These are phyloP conservation scores for Hydrolagus affinis DNA, from an alignment of 2,113 vertebrate species.

Conservation along the genomic window DNA sequence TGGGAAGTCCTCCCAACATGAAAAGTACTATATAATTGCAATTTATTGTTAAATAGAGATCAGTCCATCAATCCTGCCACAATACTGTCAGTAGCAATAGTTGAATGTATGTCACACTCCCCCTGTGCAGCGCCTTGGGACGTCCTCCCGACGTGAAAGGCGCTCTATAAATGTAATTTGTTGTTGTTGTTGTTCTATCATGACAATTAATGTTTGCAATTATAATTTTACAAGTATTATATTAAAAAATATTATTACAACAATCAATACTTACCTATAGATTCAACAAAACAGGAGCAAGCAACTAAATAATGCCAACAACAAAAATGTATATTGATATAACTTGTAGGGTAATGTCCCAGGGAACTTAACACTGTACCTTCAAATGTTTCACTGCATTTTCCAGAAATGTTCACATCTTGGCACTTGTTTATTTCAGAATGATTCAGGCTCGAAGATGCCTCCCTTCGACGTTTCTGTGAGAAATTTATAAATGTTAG, in stretches of 20 bases:
- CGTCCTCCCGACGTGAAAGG: too few species aligned
- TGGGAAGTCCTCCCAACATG: too few species aligned
- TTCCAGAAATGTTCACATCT: constrained; percentile 15
- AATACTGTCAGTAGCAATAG: neutral
- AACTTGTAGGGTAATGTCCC: too few species aligned
- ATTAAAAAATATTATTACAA: neutral
- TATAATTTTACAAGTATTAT: too few species aligned
- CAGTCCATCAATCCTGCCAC: neutral
- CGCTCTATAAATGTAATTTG: too few species aligned
- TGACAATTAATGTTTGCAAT: too few species aligned
- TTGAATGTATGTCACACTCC: too few species aligned
- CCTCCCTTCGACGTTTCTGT: neutral
- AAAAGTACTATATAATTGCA: too few species aligned
- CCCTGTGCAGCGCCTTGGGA: too few species aligned
- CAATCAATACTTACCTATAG: neutral
- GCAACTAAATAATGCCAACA: neutral
- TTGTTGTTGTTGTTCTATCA: too few species aligned
- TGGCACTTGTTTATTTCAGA: neutral
- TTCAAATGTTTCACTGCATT: neutral
- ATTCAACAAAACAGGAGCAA: neutral
- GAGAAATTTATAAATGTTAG: neutral
- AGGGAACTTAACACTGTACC: neutral
- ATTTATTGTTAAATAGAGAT: too few species aligned
- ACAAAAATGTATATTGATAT: too few species aligned
- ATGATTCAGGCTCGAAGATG: neutral